Base-by-base conservation (phyloP, 2,797 vertebrate genomes). In the Tapera naevia region DNA sequence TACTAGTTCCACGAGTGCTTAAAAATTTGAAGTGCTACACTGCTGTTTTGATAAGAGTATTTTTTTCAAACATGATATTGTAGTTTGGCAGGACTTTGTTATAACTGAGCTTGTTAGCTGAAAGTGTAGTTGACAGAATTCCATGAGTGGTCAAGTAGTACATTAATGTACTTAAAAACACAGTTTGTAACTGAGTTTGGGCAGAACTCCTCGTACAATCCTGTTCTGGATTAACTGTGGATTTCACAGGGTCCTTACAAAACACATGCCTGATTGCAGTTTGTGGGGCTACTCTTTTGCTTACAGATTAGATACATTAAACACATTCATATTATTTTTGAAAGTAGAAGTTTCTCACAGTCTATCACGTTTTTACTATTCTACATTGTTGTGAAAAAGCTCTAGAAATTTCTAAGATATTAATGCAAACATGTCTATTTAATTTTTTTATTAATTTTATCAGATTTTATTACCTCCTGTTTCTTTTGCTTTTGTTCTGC, bases 381-480 rank as follows among this genome's bases (percentile, higher is more conserved):
- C 33, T 76, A 32, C 37, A 60, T 50, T 69, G 28, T 43, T 43
- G 37, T 91, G 50, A 88, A 66, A 71, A 93, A 79, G 7, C 28
- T 86, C 46, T 80, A 88, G 53, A 82, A 80, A 87, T 62, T 90
- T 87, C 28, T 80, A 33, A 46, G 5, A 39, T 67, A 84, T 8
- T 14, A 91, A 80, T 43, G 35, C 33, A 74, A 94, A 70, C 43
- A 22, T 2, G 79, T 74, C 35, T 54, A 50, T 65, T 60, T 46
- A 88, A 85, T 54, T 58, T 53, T 51, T 74, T 81, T 35, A 28
- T 16, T 45, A 73, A 13, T 39, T 67, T 51, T n/a, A n/a, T n/a
- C n/a, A n/a, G n/a, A 33, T 71, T 94, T 91, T 94, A 96, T 97
- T 97, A 98, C 98, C 78, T 96, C 95, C 32, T 64, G 76, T 89